Base-by-base conservation (phyloP, 2,797 vertebrate species). In the Macroramphosus scolopax region DNA sequence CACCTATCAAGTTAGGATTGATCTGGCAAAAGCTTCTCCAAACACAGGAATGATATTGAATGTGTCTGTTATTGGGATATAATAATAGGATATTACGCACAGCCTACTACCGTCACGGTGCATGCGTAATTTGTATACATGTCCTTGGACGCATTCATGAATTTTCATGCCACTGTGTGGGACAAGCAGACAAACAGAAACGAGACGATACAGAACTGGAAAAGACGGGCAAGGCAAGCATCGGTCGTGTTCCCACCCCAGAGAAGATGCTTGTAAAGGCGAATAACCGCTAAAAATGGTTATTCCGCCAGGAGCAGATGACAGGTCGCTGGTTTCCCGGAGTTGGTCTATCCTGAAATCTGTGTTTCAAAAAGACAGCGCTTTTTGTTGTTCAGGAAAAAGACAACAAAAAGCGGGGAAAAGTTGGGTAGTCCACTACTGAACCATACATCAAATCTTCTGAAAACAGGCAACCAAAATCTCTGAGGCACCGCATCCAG, bases 71-170 rank as follows among this genome's bases (percentile, higher is more conserved):
- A 52, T 36, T 64, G 57, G 67, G 10, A 48, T 43, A 55, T 47
- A 71, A 72, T 51, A 76, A 71, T 30, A 79, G 58, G 72, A 76
- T 53, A 73, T 80, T 81, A 82, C 78, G 82, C 83, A 77, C 80
- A 80, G 72, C 72, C 75, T 67, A 64, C 78, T 62, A 29, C 50
- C 73, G 68, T 70, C 77, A 78, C 39, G 64, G 77, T 83, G 74
- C 84, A 84, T 86, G 83, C 83, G 81, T 84, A 83, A 85, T 77
- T 60, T 77, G 65, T 64, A 55, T 68, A 66, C 75, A 74, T 77
- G 72, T 81, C 80, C 67, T 79, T 74, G 80, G 82, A 76, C 55
- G 72, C 71, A 72, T 80, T 73, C 75, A 68, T 68, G 77, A 72
- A 63, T 78, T 71, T 48, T 69, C 76, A 85, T 77, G 66, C 72